Percentiles rank a stretch among this genome's conserved stretches.
Conservation (phyloP, 2,888 invertebrate species). For the Idaea straminata region DNA sequence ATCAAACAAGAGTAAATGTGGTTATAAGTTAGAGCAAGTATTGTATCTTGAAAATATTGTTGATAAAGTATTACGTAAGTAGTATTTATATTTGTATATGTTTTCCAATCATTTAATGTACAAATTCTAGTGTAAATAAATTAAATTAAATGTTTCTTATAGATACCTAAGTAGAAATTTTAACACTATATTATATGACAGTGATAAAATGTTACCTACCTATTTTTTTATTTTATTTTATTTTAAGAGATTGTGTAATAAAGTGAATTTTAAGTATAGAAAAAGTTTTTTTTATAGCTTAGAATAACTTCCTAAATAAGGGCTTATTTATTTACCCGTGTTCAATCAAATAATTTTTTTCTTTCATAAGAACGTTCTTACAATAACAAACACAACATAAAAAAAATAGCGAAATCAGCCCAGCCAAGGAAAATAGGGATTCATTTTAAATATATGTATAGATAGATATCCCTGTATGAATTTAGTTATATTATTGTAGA, state of each 20-base stretch:
- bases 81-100: neutral
- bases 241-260: neutral
- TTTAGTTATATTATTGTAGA: too few species aligned
- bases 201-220: conserved; percentile 5
- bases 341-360: too few species aligned
- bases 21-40: neutral
- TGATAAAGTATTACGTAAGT: neutral
- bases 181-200: conserved; percentile 1
- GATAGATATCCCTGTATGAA: too few species aligned
- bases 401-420: too few species aligned
- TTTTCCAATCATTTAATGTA: neutral
- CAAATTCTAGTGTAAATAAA: neutral
- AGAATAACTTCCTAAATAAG: neutral
- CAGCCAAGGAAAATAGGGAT: too few species aligned
- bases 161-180: neutral
- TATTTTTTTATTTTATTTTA: neutral
- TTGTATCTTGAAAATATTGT: neutral
- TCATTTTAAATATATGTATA: too few species aligned
- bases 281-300: neutral
- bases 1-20: neutral
- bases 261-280: neutral
- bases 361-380: too few species aligned
- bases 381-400: too few species aligned
- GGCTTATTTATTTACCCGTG: too few species aligned
- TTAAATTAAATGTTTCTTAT: neutral